These are phyloP conservation scores for Lampris incognitus DNA, from an alignment of 2,113 vertebrate genomes.

Conservation along the genomic window DNA sequence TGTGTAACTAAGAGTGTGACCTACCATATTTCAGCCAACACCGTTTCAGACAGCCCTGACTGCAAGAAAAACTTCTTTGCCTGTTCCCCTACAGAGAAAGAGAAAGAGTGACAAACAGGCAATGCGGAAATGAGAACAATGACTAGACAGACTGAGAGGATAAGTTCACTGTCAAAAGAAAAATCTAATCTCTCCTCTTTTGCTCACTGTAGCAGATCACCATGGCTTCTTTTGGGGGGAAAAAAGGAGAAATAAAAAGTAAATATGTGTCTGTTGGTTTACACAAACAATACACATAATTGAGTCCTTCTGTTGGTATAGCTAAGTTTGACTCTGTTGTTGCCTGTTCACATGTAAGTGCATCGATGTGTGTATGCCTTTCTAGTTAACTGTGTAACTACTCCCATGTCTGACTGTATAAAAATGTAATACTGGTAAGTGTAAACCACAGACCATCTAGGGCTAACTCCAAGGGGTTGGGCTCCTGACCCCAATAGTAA, in stretches of 20 bases:
- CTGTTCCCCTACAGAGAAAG: slow-evolving; percentile 87
- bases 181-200: not conserved
- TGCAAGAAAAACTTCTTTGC: slow-evolving; percentile 94
- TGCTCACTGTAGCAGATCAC: no score
- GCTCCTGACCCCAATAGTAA: no score
- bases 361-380: not conserved
- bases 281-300: no score
- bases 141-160: not conserved
- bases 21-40: slow-evolving; percentile 98
- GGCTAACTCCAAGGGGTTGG: no score
- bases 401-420: no score
- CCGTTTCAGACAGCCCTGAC: slow-evolving; percentile 88
- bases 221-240: no score
- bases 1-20: slow-evolving; percentile 5
- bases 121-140: not conserved
- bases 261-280: no score
- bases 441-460: no score
- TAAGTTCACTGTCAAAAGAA: not conserved
- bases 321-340: not conserved
- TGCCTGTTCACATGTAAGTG: no score
- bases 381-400: no score
- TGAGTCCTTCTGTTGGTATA: not conserved
- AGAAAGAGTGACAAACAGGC: not conserved
- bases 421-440: no score
- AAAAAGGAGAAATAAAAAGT: no score